Base-by-base conservation (phyloP, 2,113 vertebrate species). In the Phalacrocorax aristotelis region DNA sequence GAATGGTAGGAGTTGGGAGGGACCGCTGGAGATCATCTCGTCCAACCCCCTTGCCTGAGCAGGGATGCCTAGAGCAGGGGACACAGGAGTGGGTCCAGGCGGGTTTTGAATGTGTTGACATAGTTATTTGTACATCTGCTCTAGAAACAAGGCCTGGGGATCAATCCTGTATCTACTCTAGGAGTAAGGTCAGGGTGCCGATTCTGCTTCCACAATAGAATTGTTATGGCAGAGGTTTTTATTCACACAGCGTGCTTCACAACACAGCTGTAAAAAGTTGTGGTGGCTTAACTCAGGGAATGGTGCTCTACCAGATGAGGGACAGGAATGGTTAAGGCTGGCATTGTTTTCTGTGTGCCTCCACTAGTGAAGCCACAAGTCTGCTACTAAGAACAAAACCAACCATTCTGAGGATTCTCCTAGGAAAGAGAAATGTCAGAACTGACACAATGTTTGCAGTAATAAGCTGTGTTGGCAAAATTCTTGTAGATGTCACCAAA, bases 381-480 rank as follows among this genome's bases (percentile, higher is more conserved):
- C 79, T 93, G 75, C 42, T 48, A 12, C 66, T 69, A 6, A 54
- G 36, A 81, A 81, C n/a, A 72, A 36, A 77, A 68, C 12, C 51
- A 93, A 60, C 51, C 85, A 3, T 52, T 29, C 83, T 42, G 52
- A 75, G 91, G 75, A 89, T 93, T 83, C 75, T 94, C 87, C 69
- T 70, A n/a, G 62, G 58, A 18, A 46, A 27, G 49, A n/a, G 65
- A 83, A 91, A 88, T 97, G 95, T 95, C 97, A 96, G 66, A 90
- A 40, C 84, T 97, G 93, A 95, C 90, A 96, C 78, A 86, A 66
- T 91, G 75, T 96, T 97, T 96, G 91, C 82, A 94, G 68, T 54
- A 94, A 88, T 91, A 80, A 95, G 60, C 89, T 77, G 62, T 85
- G 89, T 91, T 96, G 91, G 94, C 91, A 93, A 95, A 95, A 97